Evolutionary conservation across 2,113 vertebrate species (phyloP), one percentile per base, ranked within the genome.

Genomic region (Anoura caudifer): DNA sequence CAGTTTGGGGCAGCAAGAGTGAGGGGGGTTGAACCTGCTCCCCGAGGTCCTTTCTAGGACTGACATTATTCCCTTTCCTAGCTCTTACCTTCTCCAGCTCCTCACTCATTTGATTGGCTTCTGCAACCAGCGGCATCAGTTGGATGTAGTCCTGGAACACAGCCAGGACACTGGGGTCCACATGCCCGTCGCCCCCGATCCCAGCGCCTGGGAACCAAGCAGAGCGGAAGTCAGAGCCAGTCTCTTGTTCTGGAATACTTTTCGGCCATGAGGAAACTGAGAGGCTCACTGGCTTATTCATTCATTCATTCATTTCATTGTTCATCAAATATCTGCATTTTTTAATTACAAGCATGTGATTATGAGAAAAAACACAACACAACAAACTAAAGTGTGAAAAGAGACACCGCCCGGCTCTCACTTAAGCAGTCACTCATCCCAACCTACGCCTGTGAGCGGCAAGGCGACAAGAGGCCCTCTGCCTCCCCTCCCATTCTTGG

Each of bases 71-170:
- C 12, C 13, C 0, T 59, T 54, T 12, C 22, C 65, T 7, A 24
- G 72, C 43, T 69, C 73, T 90, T 95, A 99, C 99, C 98, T 99
- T 99, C 84, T 96, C 98, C 22, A 99, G 98, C 90, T 99, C 99
- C 90, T 99, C 97, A 43, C 99, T 99, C 99, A 99, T 99, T 97
- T 99, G 99, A 94, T 99, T 99, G 63, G 98, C 99, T 97, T 99
- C 99, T 4, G 98, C 98, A 84, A 99, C 98, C 98, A 99, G 98
- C 0, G 99, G 99, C 98, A 99, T 99, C 93, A 99, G 98, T 93
- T 98, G 99, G 97, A 99, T 96, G 82, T 99, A 99, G 97, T 99
- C 99, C 26, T 99, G 99, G 98, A 99, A 99, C 28, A 98, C 99
- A 0, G 99, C 99, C 59, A 99, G 98, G 92, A 99, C 97, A 69